Percentiles rank a stretch among this genome's conserved stretches.
Conservation (phyloP, 2,797 vertebrate genomes). For the Prionace glauca region DNA sequence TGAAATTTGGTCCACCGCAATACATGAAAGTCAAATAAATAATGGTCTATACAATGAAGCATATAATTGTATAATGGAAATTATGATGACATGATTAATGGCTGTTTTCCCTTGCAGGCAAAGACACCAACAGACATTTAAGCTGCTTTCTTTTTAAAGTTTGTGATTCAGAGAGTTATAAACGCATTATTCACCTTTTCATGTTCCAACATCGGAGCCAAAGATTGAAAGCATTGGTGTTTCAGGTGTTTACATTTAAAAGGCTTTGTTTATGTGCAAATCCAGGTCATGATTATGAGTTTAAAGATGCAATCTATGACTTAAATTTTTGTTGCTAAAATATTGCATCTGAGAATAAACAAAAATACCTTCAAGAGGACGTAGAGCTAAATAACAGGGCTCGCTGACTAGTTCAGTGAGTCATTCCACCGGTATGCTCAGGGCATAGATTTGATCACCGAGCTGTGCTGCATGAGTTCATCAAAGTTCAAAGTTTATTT, state of each 20-base stretch:
- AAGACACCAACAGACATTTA: neutral
- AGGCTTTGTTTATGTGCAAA: conserved; percentile 78
- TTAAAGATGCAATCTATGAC: neutral
- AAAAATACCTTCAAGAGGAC: neutral
- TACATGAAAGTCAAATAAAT: neutral
- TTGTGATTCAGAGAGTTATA: conserved; percentile 51
- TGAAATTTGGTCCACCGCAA: neutral
- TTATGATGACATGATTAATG: neutral
- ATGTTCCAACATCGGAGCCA: conserved; percentile 58
- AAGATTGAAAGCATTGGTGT: conserved; percentile 59
- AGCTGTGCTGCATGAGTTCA: neutral
- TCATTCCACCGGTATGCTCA: neutral
- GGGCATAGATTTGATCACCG: neutral
- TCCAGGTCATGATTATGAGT: conserved; percentile 57
- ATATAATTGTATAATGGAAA: too few species aligned
- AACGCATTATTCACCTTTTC: conserved; percentile 54
- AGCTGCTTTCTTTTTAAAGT: neutral
- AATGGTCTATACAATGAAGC: neutral
- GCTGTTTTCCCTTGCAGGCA: neutral
- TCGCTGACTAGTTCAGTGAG: neutral
- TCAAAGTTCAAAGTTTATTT: neutral
- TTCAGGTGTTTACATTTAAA: conserved; percentile 69
- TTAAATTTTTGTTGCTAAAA: neutral
- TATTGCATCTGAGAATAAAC: neutral
- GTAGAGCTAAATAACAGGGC: neutral